Base-by-base conservation (phyloP, 2,797 vertebrate species). In the Cossypha caffra region DNA sequence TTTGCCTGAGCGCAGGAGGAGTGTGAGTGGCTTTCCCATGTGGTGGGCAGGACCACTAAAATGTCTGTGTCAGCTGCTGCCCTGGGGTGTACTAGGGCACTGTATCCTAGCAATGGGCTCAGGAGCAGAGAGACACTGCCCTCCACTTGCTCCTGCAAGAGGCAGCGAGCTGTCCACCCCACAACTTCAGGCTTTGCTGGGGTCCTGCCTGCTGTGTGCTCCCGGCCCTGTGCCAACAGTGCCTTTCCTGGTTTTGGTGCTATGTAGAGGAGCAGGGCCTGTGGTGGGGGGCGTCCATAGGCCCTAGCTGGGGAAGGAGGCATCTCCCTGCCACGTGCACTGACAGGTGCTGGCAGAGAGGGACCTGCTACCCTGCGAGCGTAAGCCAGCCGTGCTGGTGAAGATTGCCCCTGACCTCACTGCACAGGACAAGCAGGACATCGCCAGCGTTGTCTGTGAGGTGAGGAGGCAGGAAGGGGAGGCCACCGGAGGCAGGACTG, bases 401-500 rank as follows among this genome's bases (percentile, higher is more conserved):
- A 99, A 99, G 97, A 99, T 99, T 0, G 99, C 99, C 8, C 99
- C 99, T 1, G 99, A 99, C 96, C 99, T 99, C 86, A 98, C 97
- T 0, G 20, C 86, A 3, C 98, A 98, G 96, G 99, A 99, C 97
- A 99, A 99, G 96, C 96, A 90, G 95, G 99, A 99, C 94, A 99
- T 99, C 1, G 99, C 99, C 40, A 98, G 98, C 1, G 97, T 99
- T 47, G 95, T 99, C 69, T 98, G 96, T 7, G 98, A 99, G 99
- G 99, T 99, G 83, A 63, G 94, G 25, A 52, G 38, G 15, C 1
- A 5, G 69, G 45, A 78, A 13, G 5, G 11, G 68, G 33, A 16
- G 48, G 23, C 43, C 55, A 51, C 50, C 0, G 0, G 17, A 24
- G 17, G 13, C 43, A 43, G 43, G 59, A 25, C 24, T 0, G 0